Percentiles rank a stretch among this genome's conserved stretches.
Evolutionary conservation across 2,888 invertebrate genomes (phyloP).

Genomic region (Drosophila koepferae): DNA sequence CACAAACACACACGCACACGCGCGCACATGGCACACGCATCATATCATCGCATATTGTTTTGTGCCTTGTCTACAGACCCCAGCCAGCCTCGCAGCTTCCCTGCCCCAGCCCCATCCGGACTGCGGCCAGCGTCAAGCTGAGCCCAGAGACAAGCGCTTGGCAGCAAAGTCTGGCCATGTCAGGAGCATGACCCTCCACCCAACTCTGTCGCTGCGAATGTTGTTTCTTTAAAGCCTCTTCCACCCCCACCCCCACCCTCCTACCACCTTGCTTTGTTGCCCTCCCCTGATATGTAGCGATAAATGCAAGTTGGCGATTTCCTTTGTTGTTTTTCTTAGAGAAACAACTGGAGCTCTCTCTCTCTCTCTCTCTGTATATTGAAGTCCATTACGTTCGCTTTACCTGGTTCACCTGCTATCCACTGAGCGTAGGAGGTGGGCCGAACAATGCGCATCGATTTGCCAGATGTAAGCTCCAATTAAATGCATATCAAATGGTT

Average conservation of each 20-base stretch:
- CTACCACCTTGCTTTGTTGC: too few relatives aligned
- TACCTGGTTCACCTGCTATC: constrained; percentile 37
- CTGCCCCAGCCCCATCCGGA: neutral
- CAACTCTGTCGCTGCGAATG: neutral
- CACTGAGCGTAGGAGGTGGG: neutral
- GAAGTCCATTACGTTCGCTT: constrained; percentile 56
- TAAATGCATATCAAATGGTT: constrained; percentile 54
- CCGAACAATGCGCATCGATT: constrained; percentile 48
- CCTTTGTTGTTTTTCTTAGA: constrained; percentile 61
- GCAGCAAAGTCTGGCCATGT: constrained; percentile 59
- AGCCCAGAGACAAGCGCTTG: constrained; percentile 69
- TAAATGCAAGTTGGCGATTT: constrained; percentile 78
- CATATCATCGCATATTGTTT: constrained; percentile 70
- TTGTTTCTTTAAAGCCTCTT: neutral
- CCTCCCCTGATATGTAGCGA: constrained; percentile 42
- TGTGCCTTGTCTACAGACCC: constrained; percentile 28
- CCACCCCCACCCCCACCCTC: neutral
- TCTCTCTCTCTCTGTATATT: constrained; percentile 16
- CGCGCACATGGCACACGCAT: constrained; percentile 64
- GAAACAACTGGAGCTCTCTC: constrained; percentile 34
- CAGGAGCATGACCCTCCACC: constrained; percentile 27
- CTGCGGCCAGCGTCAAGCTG: constrained; percentile 54
- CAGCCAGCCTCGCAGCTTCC: neutral
- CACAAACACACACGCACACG: constrained; percentile 8
- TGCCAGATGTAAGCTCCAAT: constrained; percentile 50